Evolutionary conservation across 2,113 vertebrate genomes (phyloP).

Genomic region (Caretta caretta): DNA sequence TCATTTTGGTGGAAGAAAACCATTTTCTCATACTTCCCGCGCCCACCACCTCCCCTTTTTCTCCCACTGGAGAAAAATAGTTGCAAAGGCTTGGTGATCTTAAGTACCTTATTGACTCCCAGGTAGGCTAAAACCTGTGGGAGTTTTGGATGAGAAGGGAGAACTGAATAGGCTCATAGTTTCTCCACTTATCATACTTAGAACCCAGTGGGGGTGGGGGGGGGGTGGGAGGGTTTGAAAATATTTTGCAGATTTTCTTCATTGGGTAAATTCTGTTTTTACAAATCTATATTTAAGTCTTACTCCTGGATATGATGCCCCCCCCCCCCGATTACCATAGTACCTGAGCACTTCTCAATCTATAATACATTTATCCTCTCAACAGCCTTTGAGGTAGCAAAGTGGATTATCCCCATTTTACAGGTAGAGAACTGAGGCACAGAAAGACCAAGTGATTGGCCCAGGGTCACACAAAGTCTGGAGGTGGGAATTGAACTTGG

Average conservation of each 20-base stretch:
- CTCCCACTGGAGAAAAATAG: background rate
- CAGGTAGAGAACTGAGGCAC: background rate
- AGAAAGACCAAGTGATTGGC: background rate
- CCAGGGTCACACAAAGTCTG: background rate
- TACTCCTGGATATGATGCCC: background rate
- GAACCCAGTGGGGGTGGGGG: too few relatives aligned
- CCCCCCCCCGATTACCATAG: background rate
- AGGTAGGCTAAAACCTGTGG: background rate
- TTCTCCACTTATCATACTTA: background rate
- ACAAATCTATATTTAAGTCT: background rate
- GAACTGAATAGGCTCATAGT: background rate
- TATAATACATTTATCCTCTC: background rate
- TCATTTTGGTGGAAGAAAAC: background rate
- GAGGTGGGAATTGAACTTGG: background rate
- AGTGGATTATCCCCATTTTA: background rate
- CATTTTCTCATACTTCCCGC: background rate
- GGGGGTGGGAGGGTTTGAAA: background rate
- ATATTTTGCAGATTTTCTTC: background rate
- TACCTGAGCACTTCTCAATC: background rate
- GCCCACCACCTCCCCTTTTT: background rate
- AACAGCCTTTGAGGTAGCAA: background rate
- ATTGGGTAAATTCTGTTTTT: background rate
- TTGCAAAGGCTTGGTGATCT: background rate
- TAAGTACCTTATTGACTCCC: background rate
- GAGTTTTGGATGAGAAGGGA: background rate